A percentile compares a stretch with the other conserved stretches of the same genome.
Evolutionary conservation across 2,797 vertebrate genomes (phyloP).

Genomic region (Rhynchonycteris naso): DNA sequence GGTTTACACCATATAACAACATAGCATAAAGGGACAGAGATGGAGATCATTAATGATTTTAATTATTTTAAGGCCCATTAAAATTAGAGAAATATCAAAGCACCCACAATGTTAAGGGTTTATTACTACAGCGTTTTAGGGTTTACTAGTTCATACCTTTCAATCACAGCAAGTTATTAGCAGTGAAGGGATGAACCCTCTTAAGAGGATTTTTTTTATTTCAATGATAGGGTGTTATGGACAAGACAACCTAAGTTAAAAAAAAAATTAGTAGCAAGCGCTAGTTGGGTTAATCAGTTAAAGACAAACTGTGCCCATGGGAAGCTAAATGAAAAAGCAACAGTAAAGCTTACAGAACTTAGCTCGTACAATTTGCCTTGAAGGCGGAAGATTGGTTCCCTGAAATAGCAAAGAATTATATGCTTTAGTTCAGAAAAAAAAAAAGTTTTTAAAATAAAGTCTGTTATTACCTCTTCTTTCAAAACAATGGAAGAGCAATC

Average conservation of each 20-base stretch:
- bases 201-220: conserved; percentile 77
- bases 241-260: conserved; percentile 79
- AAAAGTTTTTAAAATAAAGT: conserved; percentile 77
- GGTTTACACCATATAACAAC: conserved; percentile 74
- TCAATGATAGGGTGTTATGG: conserved; percentile 80
- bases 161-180: conserved; percentile 85
- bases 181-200: conserved; percentile 85
- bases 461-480: conserved; percentile 85
- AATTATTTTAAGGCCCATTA: conserved; percentile 81
- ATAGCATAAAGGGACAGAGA: conserved; percentile 78
- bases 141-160: conserved; percentile 83
- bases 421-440: conserved; percentile 87
- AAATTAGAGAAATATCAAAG: conserved; percentile 74
- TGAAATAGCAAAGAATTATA: conserved; percentile 89
- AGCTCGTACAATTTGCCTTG: conserved; percentile 97
- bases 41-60: conserved; percentile 83
- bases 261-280: conserved; percentile 83
- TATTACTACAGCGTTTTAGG: conserved; percentile 72
- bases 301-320: conserved; percentile 86
- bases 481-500: conserved; percentile 83
- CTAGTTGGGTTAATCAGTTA: conserved; percentile 85
- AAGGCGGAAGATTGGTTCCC: conserved; percentile 92
- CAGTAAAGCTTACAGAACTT: conserved; percentile 91
- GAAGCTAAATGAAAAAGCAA: conserved; percentile 88
- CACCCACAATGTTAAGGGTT: conserved; percentile 75